Base-by-base conservation (phyloP, 1,140 invertebrate genomes). In the Pseudomyrmex dendroicus region DNA sequence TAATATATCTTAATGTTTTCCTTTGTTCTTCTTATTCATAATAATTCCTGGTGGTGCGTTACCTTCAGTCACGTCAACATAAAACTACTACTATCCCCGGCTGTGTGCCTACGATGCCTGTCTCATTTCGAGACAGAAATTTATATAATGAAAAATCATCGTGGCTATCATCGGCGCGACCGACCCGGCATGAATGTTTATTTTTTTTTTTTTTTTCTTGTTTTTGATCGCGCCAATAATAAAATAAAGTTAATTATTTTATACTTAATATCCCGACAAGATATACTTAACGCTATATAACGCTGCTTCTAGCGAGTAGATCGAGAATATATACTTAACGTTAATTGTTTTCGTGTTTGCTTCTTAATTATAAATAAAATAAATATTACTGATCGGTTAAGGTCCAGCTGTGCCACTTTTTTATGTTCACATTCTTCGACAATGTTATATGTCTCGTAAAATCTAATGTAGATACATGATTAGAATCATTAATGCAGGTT, bases 361-460 rank as follows among this genome's bases (percentile, higher is more conserved):
- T 35, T 44, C 48, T 66, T 77, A 67, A 70, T 35, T 35, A 78
- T 64, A 89, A 86, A 70, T 91, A 90, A 84, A 90, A 89, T 90
- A 91, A 90, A 91, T 90, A 88, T 88, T 90, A 89, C 62, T 83
- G 76, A 66, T 88, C 83, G 80, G 72, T 86, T 63, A 83, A 84
- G 85, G 85, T 84, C 86, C 85, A 35, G 35, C 35, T 35, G 35
- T 35, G 35, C 35, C 35, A 35, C 35, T 35, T 35, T 86, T 84
- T 89, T 83, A 25, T 25, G 3, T 67, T 17, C 77, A 84, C 91
- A 88, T 86, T 91, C 90, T 91, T 84, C 74, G 48, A 83, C 83
- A 84, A 86, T 87, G 86, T 86, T 89, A 52, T 82, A 72, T 82
- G 59, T 61, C 52, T 82, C 74, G 57, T 74, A 35, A 84, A 88